Evolutionary conservation across 2,888 invertebrate genomes (phyloP), one percentile per base, ranked within the genome.

Genomic region (Oeneis ivallda): DNA sequence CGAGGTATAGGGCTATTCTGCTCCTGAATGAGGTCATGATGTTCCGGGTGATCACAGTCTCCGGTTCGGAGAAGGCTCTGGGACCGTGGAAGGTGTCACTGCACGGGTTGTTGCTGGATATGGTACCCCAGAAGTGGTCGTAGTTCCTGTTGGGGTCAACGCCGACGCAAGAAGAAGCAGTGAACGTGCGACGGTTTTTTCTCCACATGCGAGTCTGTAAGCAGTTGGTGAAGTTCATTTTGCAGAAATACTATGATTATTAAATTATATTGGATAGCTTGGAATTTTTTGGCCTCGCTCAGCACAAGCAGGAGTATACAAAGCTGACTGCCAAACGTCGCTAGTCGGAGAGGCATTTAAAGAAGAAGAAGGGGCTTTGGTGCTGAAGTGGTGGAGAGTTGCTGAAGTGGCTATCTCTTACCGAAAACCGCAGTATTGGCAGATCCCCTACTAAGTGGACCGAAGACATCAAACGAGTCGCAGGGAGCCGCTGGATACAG

Each of bases 101-200:
- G 78, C 96, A 96, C 0, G 88, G 92, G 59, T 76, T 79, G 69
- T 56, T 71, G 70, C 93, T 93, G 49, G 89, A 88, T 0, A 77
- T 80, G 1, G 92, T 86, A 0, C 93, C 94, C 96, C 96, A 96
- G 68, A 93, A 86, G 72, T 92, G 92, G 64, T 92, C 95, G 74
- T 95, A 96, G 84, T 96, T 96, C 9, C 96, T 89, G 82, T 96
- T 96, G 0, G 94, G 93, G 77, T 97, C 96, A 0, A 94, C 94
- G 0, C 97, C 96, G 10, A 81, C 72, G 75, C 96, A 96, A 0
- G 74, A 8, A 5, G 54, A n/a, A n/a, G 11, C 17, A 37, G 37
- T 54, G 54, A 17, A 82, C 82, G 78, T 80, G 0, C 83, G 71
- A 0, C 95, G 93, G 32, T 95, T 95, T 76, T 96, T 95, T 32